These are phyloP conservation scores for Myotis pilosus DNA, from an alignment of 2,797 vertebrate species.

Conservation along the genomic window DNA sequence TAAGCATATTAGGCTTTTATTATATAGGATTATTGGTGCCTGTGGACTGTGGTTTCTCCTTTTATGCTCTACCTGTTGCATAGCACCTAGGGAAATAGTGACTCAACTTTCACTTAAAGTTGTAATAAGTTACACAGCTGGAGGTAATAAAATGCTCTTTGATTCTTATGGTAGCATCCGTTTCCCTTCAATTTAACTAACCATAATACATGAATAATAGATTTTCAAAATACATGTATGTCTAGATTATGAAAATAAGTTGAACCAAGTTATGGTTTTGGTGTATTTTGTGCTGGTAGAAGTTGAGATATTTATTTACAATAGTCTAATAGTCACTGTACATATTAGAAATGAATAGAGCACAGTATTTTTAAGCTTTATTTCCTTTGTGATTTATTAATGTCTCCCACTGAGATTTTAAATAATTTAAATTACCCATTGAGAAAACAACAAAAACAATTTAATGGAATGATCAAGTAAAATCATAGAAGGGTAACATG, in stretches of 20 bases:
- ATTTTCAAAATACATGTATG: not conserved
- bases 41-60: not conserved
- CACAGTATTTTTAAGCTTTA: not conserved
- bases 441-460: slow-evolving; percentile 4
- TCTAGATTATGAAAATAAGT: not conserved
- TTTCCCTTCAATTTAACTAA: not conserved
- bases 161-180: not conserved
- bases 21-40: not conserved
- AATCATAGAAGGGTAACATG: not conserved
- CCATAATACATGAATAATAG: not conserved
- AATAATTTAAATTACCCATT: not conserved
- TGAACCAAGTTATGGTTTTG: not conserved
- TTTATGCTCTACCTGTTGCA: not conserved
- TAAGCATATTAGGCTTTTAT: too few species aligned
- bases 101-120: not conserved
- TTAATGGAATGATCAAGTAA: not conserved
- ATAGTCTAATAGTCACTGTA: not conserved
- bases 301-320: not conserved
- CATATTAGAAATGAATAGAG: not conserved
- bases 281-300: not conserved
- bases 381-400: not conserved
- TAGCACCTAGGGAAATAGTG: not conserved
- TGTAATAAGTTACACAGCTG: not conserved
- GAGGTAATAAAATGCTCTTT: not conserved
- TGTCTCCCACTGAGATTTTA: not conserved